Evolutionary conservation across 2,113 vertebrate species (phyloP), one percentile per base, ranked within the genome.

Genomic region (Larimichthys polyactis): DNA sequence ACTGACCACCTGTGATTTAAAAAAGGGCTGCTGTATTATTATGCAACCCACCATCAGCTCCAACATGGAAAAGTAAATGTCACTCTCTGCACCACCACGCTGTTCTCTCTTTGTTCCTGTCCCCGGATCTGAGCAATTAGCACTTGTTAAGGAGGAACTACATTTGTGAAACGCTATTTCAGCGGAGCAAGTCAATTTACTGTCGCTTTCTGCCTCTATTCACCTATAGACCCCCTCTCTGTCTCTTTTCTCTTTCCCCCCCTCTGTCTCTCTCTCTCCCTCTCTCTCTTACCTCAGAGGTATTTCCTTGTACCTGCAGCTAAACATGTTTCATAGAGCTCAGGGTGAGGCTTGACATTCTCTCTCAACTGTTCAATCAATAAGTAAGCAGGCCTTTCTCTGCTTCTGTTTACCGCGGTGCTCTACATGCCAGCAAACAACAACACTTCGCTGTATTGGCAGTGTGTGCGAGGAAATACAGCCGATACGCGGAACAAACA

Each of bases 61-160:
- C 60, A 62, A 17, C 65, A 78, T 75, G 78, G 76, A 83, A 84
- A 90, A 86, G 58, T 87, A 92, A 92, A 93, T 93, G 91, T 90
- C 87, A 92, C 59, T 92, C 77, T 74, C 82, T 19, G 54, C 90
- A 75, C 86, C 80, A 16, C 80, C 88, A 91, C 20, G 87, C 88
- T 93, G 86, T 87, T 90, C 86, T 87, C 70, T 63, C 84, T 91
- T 92, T 94, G 89, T 94, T 92, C 84, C 81, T n/a, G n/a, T 66
- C 65, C 68, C 43, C 19, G 14, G 78, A 86, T 79, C 69, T 15
- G 72, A 86, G 89, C 92, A 93, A 93, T 94, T 93, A 94, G 81
- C 86, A 72, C 84, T 91, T 89, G 85, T 87, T 86, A 88, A 76
- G 83, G 86, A 71, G 72, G 60, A 85, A 75, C 76, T 79, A 74